Conservation (phyloP, 2,888 invertebrate species). For the Callyntrura guangdongensis region DNA sequence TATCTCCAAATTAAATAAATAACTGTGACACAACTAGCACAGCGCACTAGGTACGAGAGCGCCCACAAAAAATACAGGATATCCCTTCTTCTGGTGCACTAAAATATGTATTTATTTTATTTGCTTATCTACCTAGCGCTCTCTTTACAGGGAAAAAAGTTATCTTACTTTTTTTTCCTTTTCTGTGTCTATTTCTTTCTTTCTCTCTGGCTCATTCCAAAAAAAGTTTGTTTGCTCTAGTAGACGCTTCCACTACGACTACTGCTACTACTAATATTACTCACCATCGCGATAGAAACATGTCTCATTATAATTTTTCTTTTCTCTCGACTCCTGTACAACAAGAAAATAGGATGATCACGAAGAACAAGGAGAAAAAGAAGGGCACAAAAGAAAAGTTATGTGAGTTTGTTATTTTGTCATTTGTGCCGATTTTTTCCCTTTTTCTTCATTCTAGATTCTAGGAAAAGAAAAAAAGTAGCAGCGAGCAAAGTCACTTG, state of each 20-base stretch:
- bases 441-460: background rate
- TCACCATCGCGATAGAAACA: conserved; percentile 2
- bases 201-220: background rate
- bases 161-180: background rate
- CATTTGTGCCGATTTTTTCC: background rate
- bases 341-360: conserved; percentile 18
- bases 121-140: background rate
- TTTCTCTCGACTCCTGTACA: conserved; percentile 3
- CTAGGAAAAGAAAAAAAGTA: background rate
- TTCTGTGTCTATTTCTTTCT: background rate
- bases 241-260: background rate
- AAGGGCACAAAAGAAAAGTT: conserved; percentile 12
- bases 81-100: background rate
- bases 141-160: background rate
- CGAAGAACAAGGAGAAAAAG: background rate
- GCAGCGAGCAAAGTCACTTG: conserved; percentile 36
- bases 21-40: conserved; percentile 14
- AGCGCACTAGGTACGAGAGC: background rate
- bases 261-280: background rate
- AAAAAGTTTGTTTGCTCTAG: conserved; percentile 5
- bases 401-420: background rate
- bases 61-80: conserved; percentile 7
- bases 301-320: conserved; percentile 35
- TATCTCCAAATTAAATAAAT: background rate
- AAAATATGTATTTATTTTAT: conserved; percentile 12